Evolutionary conservation across 35 echinoderm and acorn worm species (phyloP).

Genomic region (Heliocidaris tuberculata): DNA sequence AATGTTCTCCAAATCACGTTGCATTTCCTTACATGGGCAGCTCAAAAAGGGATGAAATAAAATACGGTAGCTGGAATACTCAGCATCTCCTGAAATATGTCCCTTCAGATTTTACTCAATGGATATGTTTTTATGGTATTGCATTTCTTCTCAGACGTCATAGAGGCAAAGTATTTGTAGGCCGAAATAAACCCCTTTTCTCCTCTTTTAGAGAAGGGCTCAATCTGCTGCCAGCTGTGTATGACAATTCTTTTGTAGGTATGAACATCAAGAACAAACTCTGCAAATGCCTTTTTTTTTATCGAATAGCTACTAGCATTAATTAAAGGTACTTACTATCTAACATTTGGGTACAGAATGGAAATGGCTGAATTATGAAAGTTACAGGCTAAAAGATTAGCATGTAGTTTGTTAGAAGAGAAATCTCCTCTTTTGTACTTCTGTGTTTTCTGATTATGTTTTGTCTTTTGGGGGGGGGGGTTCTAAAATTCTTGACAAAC

Average conservation of each 20-base stretch:
- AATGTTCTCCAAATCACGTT: neutral
- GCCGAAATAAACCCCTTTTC: too few relatives aligned
- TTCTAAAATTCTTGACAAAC: neutral
- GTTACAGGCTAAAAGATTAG: too few relatives aligned
- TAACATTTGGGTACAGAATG: too few relatives aligned
- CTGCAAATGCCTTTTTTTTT: too few relatives aligned
- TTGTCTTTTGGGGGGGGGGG: neutral
- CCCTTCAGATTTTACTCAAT: neutral
- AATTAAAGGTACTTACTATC: too few relatives aligned
- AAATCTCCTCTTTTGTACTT: neutral
- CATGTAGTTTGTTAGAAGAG: too few relatives aligned
- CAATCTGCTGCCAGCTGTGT: too few relatives aligned
- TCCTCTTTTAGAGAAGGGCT: too few relatives aligned
- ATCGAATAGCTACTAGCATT: too few relatives aligned
- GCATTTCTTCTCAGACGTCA: neutral
- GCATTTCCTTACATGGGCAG: constrained; percentile 1
- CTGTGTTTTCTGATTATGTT: neutral
- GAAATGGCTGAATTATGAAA: too few relatives aligned
- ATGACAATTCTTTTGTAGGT: too few relatives aligned
- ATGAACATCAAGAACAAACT: too few relatives aligned
- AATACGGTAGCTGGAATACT: neutral
- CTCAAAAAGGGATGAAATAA: neutral
- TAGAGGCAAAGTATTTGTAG: neutral
- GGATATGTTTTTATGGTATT: neutral
- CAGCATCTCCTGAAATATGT: neutral